These are phyloP conservation scores for Corydoras maculifer DNA, from an alignment of 2,113 vertebrate species.

Conservation along the genomic window DNA sequence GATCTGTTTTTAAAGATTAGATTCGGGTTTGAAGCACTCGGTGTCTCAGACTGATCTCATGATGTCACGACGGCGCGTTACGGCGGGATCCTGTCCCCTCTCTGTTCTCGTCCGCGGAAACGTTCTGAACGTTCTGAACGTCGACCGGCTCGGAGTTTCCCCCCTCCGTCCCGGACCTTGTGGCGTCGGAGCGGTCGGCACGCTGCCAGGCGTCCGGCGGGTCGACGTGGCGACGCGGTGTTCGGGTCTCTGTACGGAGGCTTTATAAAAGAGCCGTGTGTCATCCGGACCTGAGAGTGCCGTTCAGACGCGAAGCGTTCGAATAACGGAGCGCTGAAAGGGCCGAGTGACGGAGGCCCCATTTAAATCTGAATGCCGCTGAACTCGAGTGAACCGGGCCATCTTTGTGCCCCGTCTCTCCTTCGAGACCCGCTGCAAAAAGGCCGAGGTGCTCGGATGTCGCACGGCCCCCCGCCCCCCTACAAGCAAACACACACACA, in stretches of 20 bases:
- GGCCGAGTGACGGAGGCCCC: background rate
- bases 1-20: too few species aligned
- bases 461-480: conserved; percentile 18
- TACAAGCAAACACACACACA: background rate
- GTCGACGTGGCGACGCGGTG: too few species aligned
- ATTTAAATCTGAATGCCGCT: conserved; percentile 28
- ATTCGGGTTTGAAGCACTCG: too few species aligned
- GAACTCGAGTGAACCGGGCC: conserved; percentile 29
- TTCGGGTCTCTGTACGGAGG: too few species aligned
- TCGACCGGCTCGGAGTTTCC: too few species aligned
- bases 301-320: conserved; percentile 1
- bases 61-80: too few species aligned
- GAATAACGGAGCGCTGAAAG: conserved; percentile 15
- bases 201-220: background rate
- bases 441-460: conserved; percentile 28
- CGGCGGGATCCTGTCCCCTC: too few species aligned
- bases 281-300: background rate
- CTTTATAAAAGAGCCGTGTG: too few species aligned
- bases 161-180: too few species aligned
- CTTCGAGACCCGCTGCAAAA: conserved; percentile 15
- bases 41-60: too few species aligned
- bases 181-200: background rate
- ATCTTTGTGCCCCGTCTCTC: conserved; percentile 24
- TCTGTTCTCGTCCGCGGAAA: too few species aligned
- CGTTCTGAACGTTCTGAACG: too few species aligned